Evolutionary conservation across 2,888 invertebrate genomes (phyloP), one percentile per base, ranked within the genome.

Genomic region (Polymixis flavicincta): DNA sequence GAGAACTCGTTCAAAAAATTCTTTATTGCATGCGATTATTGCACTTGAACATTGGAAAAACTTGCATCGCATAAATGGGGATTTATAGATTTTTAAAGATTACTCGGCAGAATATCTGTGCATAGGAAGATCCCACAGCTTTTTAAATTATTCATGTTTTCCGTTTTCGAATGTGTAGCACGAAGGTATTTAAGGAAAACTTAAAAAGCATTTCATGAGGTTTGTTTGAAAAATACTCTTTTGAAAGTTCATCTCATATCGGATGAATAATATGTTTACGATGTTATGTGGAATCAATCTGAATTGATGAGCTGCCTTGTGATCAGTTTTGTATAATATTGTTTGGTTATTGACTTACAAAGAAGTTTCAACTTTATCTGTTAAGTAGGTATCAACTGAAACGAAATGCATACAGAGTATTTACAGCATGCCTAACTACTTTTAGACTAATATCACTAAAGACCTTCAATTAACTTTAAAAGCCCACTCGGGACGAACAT

Each of bases 251-350:
- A 60, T 69, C 48, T 48, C 65, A 70, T 71, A 28, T 64, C 37
- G 57, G 57, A 54, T 81, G 87, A 79, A 78, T 77, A 80, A 86
- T 81, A 71, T 86, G 78, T 87, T 81, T 80, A 75, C 76, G 52
- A 42, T 72, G 66, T 67, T 37, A 63, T 65, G 48, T 78, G 52
- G 70, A 76, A 78, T 85, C 50, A 28, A 83, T 85, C 65, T 73
- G 75, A 83, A 87, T 87, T 69, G 50, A 76, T 80, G 66, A 65
- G 55, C 37, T 37, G 37, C 66, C 59, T 66, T 74, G 45, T 66
- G 69, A 59, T 28, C 60, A 45, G 48, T 59, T 52, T 64, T 14
- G 67, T 70, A 69, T 71, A 70, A 83, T 70, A 59, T 60, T 72
- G 64, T 28, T 78, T 48, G 32, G 19, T 25, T 0, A 77, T 73